phyloP scores from a whole-genome alignment of 2,797 vertebrate species.

The Morelia viridis region DNA sequence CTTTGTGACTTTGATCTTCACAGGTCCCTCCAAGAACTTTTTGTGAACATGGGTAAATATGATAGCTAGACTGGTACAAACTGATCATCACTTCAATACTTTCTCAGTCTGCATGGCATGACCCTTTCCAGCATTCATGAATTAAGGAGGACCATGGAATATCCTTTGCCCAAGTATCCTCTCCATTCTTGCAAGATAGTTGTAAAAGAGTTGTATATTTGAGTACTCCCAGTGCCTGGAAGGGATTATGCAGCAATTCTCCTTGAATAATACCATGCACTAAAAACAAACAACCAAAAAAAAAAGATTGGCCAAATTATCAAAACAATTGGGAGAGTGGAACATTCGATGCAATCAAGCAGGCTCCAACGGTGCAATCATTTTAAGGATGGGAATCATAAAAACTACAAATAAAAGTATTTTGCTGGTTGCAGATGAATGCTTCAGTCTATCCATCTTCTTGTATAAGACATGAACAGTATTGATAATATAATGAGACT shows the following conservation, averaged over 20 bases:
- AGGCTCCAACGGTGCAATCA: not conserved
- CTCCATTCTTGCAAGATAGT: slow-evolving; percentile 2
- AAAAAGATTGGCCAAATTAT: not conserved
- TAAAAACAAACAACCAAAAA: not conserved
- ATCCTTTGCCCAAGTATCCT: not conserved
- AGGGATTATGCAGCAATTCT: not conserved
- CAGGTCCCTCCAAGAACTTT: not conserved
- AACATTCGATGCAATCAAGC: not conserved
- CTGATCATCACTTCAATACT: not conserved
- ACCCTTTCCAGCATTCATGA: not conserved
- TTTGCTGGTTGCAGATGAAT: not conserved
- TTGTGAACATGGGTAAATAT: not conserved
- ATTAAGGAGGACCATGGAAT: not conserved
- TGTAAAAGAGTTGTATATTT: not conserved
- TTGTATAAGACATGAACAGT: not conserved
- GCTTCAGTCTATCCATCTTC: not conserved
- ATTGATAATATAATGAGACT: not conserved
- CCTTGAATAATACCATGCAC: not conserved
- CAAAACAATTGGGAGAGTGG: not conserved
- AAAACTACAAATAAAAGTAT: not conserved
- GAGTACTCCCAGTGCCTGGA: not conserved
- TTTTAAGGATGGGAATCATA: not conserved
- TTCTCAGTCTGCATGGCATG: not conserved
- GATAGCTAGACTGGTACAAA: not conserved
- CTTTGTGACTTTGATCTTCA: not conserved